Evolutionary conservation across 1,140 invertebrate species (phyloP), one percentile per base, ranked within the genome.

Genomic region (Fopius arisanus): DNA sequence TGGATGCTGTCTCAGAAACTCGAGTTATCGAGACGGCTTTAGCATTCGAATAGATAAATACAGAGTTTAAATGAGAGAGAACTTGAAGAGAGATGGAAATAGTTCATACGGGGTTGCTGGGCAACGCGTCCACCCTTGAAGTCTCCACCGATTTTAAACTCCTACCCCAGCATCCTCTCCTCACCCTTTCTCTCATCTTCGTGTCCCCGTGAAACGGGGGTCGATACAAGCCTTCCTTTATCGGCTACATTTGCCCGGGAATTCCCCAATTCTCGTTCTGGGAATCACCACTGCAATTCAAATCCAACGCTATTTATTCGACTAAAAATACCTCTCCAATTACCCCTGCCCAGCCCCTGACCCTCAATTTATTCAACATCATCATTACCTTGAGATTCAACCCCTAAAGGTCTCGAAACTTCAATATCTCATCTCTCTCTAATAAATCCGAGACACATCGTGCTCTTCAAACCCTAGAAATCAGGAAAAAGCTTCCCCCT

Each of bases 111-210:
- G 80, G 77, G 86, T 88, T 87, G 86, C 86, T 78, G 82, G 77
- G 86, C 86, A 88, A 87, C 86, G 82, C 86, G 82, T 87, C 85
- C 82, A 87, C 86, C 87, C 85, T 87, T 85, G 83, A 87, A 83
- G 82, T 80, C 81, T 82, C 80, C 80, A 80, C 79, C 82, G 82
- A 82, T 81, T 78, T 79, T 70, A 70, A 71, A 76, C 77, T 77
- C 76, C 76, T 76, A 62, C 26, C 33, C 67, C 51, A 2, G 21
- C 63, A 72, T 69, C 73, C 70, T 79, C 75, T 62, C 66, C 70
- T 29, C 14, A 51, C 26, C 69, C 72, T 67, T 67, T 59, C 70
- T 69, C 63, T 37, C 19, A 33, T 37, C 54, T 75, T 67, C 73
- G 62, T 78, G 23, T 41, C 51, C 41, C 26, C 41, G 67, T 68